These are phyloP conservation scores for Drosophila merina DNA, from an alignment of 2,888 invertebrate species.

Conservation along the genomic window DNA sequence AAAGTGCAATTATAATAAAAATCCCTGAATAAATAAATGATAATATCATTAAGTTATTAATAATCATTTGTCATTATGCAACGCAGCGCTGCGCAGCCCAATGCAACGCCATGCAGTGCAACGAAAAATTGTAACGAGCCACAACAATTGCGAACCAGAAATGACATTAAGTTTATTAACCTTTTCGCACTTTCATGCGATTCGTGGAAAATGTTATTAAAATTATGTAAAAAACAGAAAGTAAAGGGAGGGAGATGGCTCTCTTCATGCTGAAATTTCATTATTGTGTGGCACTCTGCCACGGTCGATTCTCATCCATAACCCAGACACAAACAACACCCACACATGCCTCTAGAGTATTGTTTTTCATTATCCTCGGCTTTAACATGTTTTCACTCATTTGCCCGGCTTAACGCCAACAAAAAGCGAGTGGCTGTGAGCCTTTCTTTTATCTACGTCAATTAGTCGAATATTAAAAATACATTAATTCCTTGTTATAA, in stretches of 20 bases:
- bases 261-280: conserved; percentile 31
- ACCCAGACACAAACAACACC: background rate
- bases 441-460: conserved; percentile 63
- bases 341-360: conserved; percentile 16
- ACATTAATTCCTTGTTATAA: conserved; percentile 58
- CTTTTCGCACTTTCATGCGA: conserved; percentile 59
- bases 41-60: conserved; percentile 75
- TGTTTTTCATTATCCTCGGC: conserved; percentile 64
- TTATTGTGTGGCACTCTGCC: conserved; percentile 32
- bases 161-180: conserved; percentile 73
- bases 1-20: conserved; percentile 41
- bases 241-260: conserved; percentile 15
- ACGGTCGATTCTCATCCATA: background rate
- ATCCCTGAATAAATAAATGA: conserved; percentile 63
- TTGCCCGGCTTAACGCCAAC: conserved; percentile 46
- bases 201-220: conserved; percentile 48
- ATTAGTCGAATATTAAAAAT: conserved; percentile 76
- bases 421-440: conserved; percentile 24
- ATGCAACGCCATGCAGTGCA: conserved; percentile 1
- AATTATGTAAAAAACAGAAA: conserved; percentile 46
- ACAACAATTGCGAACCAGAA: conserved; percentile 48
- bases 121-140: conserved; percentile 33
- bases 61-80: conserved; percentile 69
- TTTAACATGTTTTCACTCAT: conserved; percentile 59
- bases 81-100: conserved; percentile 1